These are phyloP conservation scores for Microctenopoma stevenorrisi DNA, from an alignment of 2,797 vertebrate genomes.

Conservation along the genomic window DNA sequence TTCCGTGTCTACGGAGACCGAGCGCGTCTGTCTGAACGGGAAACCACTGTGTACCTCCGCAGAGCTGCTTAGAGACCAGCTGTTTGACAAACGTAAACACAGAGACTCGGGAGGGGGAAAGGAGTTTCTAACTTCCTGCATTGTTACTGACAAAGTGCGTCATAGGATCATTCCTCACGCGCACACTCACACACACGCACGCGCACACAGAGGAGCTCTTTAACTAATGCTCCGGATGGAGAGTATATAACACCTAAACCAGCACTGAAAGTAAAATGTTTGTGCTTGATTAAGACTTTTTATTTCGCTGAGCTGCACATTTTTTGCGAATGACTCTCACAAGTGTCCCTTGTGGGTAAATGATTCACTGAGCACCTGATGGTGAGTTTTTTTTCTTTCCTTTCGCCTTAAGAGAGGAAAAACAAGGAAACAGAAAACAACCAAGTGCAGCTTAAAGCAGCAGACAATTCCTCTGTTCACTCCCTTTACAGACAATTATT, in stretches of 20 bases:
- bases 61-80: constrained; percentile 73
- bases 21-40: constrained; percentile 31
- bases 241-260: background rate
- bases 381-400: constrained; percentile 8
- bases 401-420: background rate
- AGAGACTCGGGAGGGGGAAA: constrained; percentile 44
- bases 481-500: background rate
- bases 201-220: constrained; percentile 10
- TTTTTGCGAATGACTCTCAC: constrained; percentile 31
- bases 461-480: background rate
- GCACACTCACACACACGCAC: constrained; percentile 12
- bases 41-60: constrained; percentile 41
- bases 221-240: background rate
- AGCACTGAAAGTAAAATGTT: background rate
- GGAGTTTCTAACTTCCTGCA: constrained; percentile 76
- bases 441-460: background rate
- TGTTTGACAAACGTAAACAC: constrained; percentile 79
- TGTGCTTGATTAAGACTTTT: background rate
- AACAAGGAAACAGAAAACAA: background rate
- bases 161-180: constrained; percentile 62
- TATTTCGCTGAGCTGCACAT: background rate
- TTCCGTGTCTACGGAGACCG: constrained; percentile 19
- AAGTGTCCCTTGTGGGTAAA: constrained; percentile 8
- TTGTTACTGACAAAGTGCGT: constrained; percentile 73
- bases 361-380: constrained; percentile 15